phyloP scores from a whole-genome alignment of 2,888 invertebrate genomes.

The Apomyelois bistriatella region DNA sequence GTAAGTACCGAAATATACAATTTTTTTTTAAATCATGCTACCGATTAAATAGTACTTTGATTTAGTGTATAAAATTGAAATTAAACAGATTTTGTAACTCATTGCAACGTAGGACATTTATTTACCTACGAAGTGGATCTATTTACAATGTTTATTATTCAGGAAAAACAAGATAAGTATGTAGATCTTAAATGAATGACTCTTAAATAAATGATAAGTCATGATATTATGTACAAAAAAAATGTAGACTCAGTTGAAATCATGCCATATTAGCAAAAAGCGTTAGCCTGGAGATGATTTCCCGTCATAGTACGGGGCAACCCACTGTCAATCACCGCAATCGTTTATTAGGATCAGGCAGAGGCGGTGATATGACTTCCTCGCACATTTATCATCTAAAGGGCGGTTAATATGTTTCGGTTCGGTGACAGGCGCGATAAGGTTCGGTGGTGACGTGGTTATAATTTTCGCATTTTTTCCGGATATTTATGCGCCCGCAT shows the following conservation, averaged over 20 bases:
- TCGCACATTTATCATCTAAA: constrained; percentile 70
- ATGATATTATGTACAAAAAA: too few species aligned
- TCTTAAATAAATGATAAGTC: too few species aligned
- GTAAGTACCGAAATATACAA: too few species aligned
- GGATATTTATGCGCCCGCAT: constrained; percentile 17
- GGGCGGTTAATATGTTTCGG: constrained; percentile 73
- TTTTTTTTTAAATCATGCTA: too few species aligned
- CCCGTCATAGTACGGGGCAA: constrained; percentile 32
- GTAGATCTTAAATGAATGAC: too few species aligned
- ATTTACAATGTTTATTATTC: too few species aligned
- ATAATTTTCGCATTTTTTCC: constrained; percentile 38
- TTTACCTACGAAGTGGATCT: too few species aligned
- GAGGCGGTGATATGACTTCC: constrained; percentile 42
- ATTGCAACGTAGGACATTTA: too few species aligned
- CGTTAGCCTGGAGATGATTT: constrained; percentile 29
- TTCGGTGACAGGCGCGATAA: constrained; percentile 50
- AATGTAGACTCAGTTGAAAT: background rate
- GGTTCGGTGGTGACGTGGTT: constrained; percentile 36
- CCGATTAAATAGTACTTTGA: too few species aligned
- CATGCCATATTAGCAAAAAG: constrained; percentile 26
- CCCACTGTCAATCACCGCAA: constrained; percentile 67
- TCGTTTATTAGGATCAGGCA: constrained; percentile 66
- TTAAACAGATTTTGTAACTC: too few species aligned
- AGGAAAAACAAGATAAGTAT: too few species aligned
- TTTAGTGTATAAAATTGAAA: too few species aligned